These are phyloP conservation scores for Pagrus major DNA, from an alignment of 2,113 vertebrate species.

Conservation along the genomic window DNA sequence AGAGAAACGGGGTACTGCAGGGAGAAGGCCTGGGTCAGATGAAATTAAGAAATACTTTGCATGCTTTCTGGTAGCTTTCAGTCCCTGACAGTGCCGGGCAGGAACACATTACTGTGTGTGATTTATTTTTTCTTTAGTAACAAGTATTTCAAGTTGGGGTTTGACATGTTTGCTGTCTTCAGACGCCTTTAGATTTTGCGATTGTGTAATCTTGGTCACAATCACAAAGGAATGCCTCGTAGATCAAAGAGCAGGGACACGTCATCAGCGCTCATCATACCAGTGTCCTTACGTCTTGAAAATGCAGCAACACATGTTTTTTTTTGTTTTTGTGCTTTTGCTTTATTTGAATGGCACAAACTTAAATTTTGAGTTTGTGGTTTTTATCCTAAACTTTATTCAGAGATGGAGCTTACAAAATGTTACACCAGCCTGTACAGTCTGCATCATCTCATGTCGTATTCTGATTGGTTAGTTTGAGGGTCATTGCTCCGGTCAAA, in stretches of 20 bases:
- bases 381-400: too few relatives aligned
- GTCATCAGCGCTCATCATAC: not conserved
- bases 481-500: not conserved
- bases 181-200: not conserved
- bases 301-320: not conserved
- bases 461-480: not conserved
- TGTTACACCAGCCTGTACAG: not conserved
- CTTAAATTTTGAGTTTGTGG: too few relatives aligned
- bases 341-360: too few relatives aligned
- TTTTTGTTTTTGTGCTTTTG: not conserved
- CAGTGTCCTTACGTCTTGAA: not conserved
- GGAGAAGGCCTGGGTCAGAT: too few relatives aligned
- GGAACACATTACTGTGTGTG: not conserved
- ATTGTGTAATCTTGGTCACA: not conserved
- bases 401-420: too few relatives aligned
- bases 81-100: too few relatives aligned
- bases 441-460: not conserved
- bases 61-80: not conserved
- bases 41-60: not conserved
- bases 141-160: not conserved
- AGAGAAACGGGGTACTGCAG: not conserved
- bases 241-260: not conserved
- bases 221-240: not conserved
- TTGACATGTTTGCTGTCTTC: not conserved
- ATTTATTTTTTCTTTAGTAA: too few relatives aligned